Conservation (phyloP, 1,140 invertebrate species). For the Anastrepha ludens region DNA sequence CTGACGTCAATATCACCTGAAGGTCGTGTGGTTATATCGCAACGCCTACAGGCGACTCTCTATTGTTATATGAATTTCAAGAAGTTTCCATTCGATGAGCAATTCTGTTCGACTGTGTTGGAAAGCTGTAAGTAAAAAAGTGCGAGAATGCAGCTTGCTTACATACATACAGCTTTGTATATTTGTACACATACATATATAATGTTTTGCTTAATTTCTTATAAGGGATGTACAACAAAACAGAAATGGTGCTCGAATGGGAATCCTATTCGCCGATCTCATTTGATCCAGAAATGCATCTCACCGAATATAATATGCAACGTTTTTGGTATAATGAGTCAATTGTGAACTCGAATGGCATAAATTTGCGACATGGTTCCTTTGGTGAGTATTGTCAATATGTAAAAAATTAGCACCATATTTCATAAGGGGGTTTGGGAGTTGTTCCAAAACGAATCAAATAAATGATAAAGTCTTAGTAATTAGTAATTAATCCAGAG, state of each 20-base stretch:
- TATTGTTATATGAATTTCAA: conserved; percentile 89
- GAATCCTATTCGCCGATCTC: conserved; percentile 82
- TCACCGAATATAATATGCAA: conserved; percentile 86
- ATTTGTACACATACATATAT: neutral
- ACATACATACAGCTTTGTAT: conserved; percentile 57
- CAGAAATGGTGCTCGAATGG: conserved; percentile 85
- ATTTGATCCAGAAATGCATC: conserved; percentile 84
- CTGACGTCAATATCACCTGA: conserved; percentile 84
- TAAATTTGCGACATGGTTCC: conserved; percentile 80
- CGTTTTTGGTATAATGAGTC: conserved; percentile 82
- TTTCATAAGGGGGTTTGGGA: too few species aligned
- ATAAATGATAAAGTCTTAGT: too few species aligned
- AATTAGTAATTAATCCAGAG: too few species aligned
- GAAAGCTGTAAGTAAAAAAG: conserved; percentile 84
- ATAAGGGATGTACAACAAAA: conserved; percentile 84
- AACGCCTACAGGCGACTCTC: conserved; percentile 84
- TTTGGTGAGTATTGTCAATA: conserved; percentile 76
- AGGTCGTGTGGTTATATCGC: conserved; percentile 84
- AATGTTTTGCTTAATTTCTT: conserved; percentile 73
- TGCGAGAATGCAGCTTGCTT: neutral
- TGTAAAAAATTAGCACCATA: too few species aligned
- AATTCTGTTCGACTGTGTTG: conserved; percentile 84
- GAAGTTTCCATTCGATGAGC: conserved; percentile 90
- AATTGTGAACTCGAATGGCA: conserved; percentile 77
- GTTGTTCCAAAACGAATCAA: too few species aligned